A percentile compares a stretch with the other conserved stretches of the same genome.
These are phyloP conservation scores for Eleginops maclovinus DNA, from an alignment of 2,113 vertebrate species.

Conservation along the genomic window DNA sequence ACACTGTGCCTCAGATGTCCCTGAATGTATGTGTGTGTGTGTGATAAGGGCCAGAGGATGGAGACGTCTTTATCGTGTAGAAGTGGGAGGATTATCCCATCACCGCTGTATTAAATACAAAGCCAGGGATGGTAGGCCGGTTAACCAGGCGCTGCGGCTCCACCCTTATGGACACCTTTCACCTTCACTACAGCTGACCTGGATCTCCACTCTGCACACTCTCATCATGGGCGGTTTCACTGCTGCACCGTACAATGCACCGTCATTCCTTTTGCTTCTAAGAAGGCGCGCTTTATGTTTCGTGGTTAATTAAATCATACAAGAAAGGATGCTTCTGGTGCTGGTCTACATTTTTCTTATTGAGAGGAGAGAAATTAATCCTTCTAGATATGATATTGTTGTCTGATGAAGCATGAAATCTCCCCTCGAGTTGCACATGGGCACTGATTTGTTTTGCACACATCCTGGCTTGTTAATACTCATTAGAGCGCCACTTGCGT, in stretches of 20 bases:
- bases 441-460: too few relatives aligned
- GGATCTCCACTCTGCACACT: constrained; percentile 8
- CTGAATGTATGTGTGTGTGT: constrained; percentile 13
- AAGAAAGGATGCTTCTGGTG: background rate
- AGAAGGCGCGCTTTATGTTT: background rate
- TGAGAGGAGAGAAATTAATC: too few relatives aligned
- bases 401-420: too few relatives aligned
- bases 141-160: constrained; percentile 63
- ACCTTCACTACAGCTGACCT: constrained; percentile 55
- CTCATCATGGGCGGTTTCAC: background rate
- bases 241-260: background rate
- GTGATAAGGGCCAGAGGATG: constrained; percentile 76
- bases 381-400: too few relatives aligned
- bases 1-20: constrained; percentile 73
- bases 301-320: background rate
- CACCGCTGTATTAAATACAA: constrained; percentile 77
- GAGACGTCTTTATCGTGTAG: constrained; percentile 74
- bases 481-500: too few relatives aligned
- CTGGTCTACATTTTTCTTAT: background rate
- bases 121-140: constrained; percentile 49
- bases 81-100: constrained; percentile 77
- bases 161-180: constrained; percentile 45
- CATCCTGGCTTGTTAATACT: too few relatives aligned
- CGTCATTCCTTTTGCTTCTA: background rate
- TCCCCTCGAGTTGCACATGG: too few relatives aligned